These are phyloP conservation scores for Epinotia nisella DNA, from an alignment of 2,888 invertebrate genomes.

Conservation along the genomic window DNA sequence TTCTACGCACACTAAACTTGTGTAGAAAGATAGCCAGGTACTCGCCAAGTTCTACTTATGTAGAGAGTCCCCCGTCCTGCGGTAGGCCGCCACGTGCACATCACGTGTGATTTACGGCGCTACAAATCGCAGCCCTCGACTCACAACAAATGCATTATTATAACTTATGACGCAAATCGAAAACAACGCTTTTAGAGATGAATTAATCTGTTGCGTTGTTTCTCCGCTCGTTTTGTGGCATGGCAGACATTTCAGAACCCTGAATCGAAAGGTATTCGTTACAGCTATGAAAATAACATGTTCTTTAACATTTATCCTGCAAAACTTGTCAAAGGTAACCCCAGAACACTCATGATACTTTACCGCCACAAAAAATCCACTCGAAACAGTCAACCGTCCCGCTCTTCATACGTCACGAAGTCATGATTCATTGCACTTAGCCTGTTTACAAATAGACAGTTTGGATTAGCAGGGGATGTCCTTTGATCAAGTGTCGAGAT, in stretches of 20 bases:
- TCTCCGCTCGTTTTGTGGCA: not conserved
- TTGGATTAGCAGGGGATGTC: conserved; percentile 53
- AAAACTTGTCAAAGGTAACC: not conserved
- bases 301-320: not conserved
- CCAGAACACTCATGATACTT: not conserved
- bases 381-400: conserved; percentile 22
- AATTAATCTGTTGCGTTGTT: conserved; percentile 27
- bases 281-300: not conserved
- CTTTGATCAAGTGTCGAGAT: conserved; percentile 82
- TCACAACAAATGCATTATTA: conserved; percentile 55
- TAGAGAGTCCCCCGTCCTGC: conserved; percentile 16
- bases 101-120: conserved; percentile 50
- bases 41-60: too few relatives aligned
- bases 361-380: conserved; percentile 22
- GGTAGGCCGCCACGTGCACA: conserved; percentile 35
- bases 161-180: conserved; percentile 47
- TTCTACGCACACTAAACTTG: too few relatives aligned
- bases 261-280: not conserved
- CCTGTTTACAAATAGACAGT: conserved; percentile 70
- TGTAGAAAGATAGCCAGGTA: too few relatives aligned
- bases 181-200: conserved; percentile 27
- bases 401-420: conserved; percentile 37
- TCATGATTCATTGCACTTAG: conserved; percentile 46
- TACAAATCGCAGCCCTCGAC: conserved; percentile 55
- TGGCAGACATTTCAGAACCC: not conserved